Base-by-base conservation (phyloP, 2,888 invertebrate genomes). In the Orthosia gracilis region DNA sequence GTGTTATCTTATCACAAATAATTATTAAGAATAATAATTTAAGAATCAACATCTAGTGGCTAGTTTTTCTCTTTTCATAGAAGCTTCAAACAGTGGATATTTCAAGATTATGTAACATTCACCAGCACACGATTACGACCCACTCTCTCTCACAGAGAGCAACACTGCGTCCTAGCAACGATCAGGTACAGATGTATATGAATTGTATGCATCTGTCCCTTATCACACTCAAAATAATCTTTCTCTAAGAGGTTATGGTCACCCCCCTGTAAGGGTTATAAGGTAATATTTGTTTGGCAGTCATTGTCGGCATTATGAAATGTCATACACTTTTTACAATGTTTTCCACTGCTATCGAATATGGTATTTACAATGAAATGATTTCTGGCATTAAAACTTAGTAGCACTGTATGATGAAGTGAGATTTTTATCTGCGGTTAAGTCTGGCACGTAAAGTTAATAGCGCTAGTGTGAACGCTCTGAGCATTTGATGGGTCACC, bases 311-410 rank as follows among this genome's bases (percentile, higher is more conserved):
- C 50, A 52, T 26, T 13, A 26, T 52, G 4, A 61, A 71, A 45
- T 50, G 23, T 31, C 3, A 50, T 40, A 40, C 26, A n/a, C 15
- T 49, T 49, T 4, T 21, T 26, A 54, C 17, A 63, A 15, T 57
- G 45, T 50, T 15, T 55, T n/a, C 11, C 23, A 45, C n/a, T 23
- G 70, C 9, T 21, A 26, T 18, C 1, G 5, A 50, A 50, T 18
- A n/a, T 78, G 13, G 69, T 52, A 70, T 50, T 49, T 7, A 69
- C 69, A 71, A 71, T n/a, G 21, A 70, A 50, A 47, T n/a, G 4
- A 13, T n/a, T 50, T 12, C 2, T 3, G 13, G 4, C 21, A 21
- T 21, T 21, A 21, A 21, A 59, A 59, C n/a, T 59, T 40, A 31
- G n/a, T 40, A 45, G 7, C 5, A 61, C 21, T 21, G 54, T 54